Evolutionary conservation across 2,888 invertebrate species (phyloP).

Genomic region (Oxycera nigricornis): DNA sequence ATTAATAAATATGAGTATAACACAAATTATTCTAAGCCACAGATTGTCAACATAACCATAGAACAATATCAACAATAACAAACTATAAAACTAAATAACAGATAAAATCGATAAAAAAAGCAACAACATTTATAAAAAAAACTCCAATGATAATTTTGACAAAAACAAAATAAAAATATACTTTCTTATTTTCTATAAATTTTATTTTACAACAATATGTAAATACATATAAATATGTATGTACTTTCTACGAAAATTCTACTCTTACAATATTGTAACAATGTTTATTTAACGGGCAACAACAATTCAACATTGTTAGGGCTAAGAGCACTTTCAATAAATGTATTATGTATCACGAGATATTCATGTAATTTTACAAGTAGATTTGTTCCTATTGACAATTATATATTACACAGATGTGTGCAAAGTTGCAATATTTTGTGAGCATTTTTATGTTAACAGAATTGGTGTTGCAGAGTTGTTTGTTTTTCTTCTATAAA

Average conservation of each 20-base stretch:
- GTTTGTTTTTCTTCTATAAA: no score
- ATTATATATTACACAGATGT: not conserved
- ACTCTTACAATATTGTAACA: not conserved
- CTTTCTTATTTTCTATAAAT: no score
- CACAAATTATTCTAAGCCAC: no score
- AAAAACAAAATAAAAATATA: not conserved
- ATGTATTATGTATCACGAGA: not conserved
- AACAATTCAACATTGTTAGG: no score
- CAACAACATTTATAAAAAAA: not conserved
- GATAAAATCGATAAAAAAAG: no score
- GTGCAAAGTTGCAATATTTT: slow-evolving; percentile 2
- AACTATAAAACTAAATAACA: no score
- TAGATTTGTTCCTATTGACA: slow-evolving; percentile 7
- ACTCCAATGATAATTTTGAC: not conserved
- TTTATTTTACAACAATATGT: not conserved
- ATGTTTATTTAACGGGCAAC: not conserved
- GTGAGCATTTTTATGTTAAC: slow-evolving; percentile 37
- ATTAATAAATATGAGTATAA: not conserved
- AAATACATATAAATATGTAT: no score
- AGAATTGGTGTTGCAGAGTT: no score
- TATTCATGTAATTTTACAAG: not conserved
- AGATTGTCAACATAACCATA: no score
- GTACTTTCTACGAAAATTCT: not conserved
- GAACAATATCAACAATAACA: no score
- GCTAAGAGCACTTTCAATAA: not conserved